Evolutionary conservation across 2,797 vertebrate species (phyloP).

Genomic region (Gambelia wislizenii): DNA sequence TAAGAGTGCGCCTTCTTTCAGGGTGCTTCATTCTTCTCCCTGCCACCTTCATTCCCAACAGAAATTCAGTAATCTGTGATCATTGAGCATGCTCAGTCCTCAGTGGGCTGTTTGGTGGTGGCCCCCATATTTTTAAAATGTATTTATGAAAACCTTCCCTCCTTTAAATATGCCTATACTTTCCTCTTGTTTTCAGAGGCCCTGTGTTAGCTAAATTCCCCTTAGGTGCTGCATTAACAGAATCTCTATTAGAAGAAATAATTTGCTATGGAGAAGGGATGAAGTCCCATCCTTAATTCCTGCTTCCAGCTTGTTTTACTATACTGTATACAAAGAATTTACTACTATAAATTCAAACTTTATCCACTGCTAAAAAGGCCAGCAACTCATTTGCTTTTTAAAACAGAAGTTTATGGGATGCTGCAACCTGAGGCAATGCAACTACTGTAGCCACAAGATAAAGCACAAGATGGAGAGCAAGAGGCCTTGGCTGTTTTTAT

Average conservation of each 20-base stretch:
- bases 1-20: neutral
- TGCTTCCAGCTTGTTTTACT: no score
- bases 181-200: neutral
- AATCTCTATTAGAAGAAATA: neutral
- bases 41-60: no score
- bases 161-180: no score
- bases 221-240: no score
- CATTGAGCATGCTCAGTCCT: neutral
- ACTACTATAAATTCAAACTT: neutral
- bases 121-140: neutral
- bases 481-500: slow-evolving; percentile 20
- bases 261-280: no score
- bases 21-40: neutral
- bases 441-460: neutral
- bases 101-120: no score
- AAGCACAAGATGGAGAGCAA: neutral
- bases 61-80: neutral
- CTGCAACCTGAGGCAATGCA: neutral
- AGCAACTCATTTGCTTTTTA: neutral
- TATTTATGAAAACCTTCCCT: neutral
- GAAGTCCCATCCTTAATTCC: neutral
- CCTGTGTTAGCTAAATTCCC: no score
- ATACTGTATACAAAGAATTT: neutral
- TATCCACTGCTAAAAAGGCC: neutral
- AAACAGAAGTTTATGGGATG: neutral